Base-by-base conservation (phyloP, 2,888 invertebrate species). In the Pyrrhosoma nymphula region DNA sequence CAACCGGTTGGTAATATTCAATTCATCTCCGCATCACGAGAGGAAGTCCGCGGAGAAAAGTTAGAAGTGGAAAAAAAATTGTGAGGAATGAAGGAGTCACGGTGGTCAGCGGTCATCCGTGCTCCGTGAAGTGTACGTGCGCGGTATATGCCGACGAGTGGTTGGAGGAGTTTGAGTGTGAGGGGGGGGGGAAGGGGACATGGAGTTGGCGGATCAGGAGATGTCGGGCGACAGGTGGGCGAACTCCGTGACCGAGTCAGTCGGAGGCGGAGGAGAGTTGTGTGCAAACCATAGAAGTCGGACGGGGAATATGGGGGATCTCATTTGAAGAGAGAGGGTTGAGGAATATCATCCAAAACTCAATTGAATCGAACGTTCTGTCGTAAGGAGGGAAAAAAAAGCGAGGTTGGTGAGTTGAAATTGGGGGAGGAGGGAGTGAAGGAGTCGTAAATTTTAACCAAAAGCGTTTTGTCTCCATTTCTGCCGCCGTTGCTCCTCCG, bases 211-310 rank as follows among this genome's bases (percentile, higher is more conserved):
- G 47, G 47, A 47, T 8, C 47, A 47, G 4, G 88, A 18, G 90
- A 30, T 69, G 20, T 30, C 30, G 35, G 56, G 90, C 35, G 56
- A 90, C 91, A 91, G 91, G 91, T 91, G 91, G 91, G 56, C 90
- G 60, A 90, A 90, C 90, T 90, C 90, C 90, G n/a, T 56, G 90
- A 90, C 30, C 90, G 63, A 60, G 91, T 39, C 30, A 56, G 56
- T 26, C 30, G 6, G 26, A 4, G 10, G 69, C 4, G 8, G n/a
- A 69, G 69, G 69, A 47, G 47, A 4, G 47, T 2, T 47, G 47
- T 47, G 47, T 47, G 47, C 47, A 8, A 47, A 47, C 47, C 47
- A 8, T 26, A 3, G n/a, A 47, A 47, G 47, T 8, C 8, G 47
- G 47, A 47, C 2, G 47, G 47, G 47, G 16, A 20, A 18, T 3